Conservation (phyloP, 2,113 vertebrate species). For the Proteles cristata region DNA sequence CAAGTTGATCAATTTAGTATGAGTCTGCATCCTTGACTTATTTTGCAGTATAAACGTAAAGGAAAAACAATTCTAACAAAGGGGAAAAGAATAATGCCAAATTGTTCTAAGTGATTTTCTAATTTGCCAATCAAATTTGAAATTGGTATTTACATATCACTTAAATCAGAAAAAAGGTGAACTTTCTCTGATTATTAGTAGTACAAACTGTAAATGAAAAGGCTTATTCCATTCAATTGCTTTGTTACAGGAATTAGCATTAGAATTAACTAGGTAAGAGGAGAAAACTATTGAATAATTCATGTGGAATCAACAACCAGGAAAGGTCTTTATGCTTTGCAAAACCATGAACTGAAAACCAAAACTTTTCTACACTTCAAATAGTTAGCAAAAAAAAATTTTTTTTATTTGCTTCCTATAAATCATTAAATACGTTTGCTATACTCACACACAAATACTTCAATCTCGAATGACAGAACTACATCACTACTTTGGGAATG, state of each 20-base stretch:
- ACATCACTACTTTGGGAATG: background rate
- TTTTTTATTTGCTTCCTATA: conserved; percentile 17
- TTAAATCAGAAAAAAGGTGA: background rate
- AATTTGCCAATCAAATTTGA: conserved; percentile 44
- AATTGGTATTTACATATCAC: background rate
- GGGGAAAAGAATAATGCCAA: background rate
- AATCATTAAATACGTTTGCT: conserved; percentile 23
- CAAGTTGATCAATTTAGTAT: background rate
- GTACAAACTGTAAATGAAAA: conserved; percentile 12
- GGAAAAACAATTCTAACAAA: conserved; percentile 33
- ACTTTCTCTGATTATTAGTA: background rate
- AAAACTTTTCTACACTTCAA: conserved; percentile 42
- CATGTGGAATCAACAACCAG: background rate
- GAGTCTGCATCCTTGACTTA: background rate
- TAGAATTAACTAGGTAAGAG: conserved; percentile 12
- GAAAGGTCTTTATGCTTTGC: background rate
- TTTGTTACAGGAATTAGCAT: conserved; percentile 24
- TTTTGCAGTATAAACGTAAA: conserved; percentile 22
- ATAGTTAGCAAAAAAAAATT: background rate
- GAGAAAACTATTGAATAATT: background rate
- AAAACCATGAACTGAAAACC: conserved; percentile 48
- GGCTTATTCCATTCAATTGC: background rate
- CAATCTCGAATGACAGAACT: background rate
- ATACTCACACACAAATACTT: conserved; percentile 6
- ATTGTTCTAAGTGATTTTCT: conserved; percentile 18